Evolutionary conservation across 2,797 vertebrate genomes (phyloP).

Genomic region (Bucorvus abyssinicus): DNA sequence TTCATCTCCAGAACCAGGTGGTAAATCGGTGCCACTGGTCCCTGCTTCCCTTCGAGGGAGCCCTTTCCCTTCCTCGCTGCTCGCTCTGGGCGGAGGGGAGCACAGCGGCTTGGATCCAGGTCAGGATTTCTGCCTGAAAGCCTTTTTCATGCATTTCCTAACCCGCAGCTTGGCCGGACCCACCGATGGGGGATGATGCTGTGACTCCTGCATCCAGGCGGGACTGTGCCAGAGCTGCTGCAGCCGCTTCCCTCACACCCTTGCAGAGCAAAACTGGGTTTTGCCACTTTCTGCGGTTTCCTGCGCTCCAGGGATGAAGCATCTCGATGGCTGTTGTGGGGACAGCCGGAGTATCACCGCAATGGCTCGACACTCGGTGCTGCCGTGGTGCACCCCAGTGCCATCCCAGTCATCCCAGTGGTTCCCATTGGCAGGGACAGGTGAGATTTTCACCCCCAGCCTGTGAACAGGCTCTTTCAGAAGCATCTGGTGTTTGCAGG

Average conservation of each 20-base stretch:
- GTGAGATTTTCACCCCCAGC: background rate
- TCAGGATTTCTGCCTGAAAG: slow-evolving; percentile 7
- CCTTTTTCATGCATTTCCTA: background rate
- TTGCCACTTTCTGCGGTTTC: background rate
- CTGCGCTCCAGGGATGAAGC: background rate
- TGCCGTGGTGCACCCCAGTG: background rate
- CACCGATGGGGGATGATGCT: background rate
- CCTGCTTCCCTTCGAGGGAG: background rate
- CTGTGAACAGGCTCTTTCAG: fast-evolving
- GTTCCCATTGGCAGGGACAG: background rate
- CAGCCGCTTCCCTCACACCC: fast-evolving
- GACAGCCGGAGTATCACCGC: fast-evolving
- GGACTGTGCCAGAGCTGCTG: fast-evolving
- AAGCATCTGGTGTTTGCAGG: background rate
- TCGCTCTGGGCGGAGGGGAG: background rate
- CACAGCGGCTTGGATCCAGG: background rate
- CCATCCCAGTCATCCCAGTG: background rate
- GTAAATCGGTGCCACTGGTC: background rate
- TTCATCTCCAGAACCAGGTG: fast-evolving
- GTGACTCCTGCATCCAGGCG: background rate
- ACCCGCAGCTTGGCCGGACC: background rate
- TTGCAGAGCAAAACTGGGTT: fast-evolving
- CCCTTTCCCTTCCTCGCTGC: background rate
- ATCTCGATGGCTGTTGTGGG: background rate
- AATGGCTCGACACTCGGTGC: fast-evolving